These are phyloP conservation scores for Psephotus haematonotus DNA, from an alignment of 2,113 vertebrate genomes.

Conservation along the genomic window DNA sequence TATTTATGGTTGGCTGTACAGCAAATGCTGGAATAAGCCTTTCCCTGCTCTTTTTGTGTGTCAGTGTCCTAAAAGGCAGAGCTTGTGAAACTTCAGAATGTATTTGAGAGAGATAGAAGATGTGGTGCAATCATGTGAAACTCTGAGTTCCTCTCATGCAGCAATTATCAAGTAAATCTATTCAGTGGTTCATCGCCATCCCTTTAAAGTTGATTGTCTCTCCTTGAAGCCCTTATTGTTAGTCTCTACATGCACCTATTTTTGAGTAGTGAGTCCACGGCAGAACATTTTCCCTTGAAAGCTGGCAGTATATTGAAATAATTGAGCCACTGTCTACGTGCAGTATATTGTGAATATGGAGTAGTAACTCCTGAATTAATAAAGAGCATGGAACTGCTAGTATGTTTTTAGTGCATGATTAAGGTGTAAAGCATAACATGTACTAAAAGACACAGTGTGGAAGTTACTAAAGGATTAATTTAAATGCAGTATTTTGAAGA, in stretches of 20 bases:
- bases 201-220: neutral
- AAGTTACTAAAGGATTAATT: neutral
- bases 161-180: neutral
- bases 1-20: conserved; percentile 45
- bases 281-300: neutral
- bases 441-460: neutral
- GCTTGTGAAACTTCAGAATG: neutral
- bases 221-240: neutral
- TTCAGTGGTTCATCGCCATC: neutral
- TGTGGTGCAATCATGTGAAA: neutral
- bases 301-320: neutral
- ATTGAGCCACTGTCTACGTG: neutral
- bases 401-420: neutral
- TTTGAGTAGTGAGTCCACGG: neutral
- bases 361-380: neutral
- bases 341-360: neutral
- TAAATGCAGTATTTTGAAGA: neutral
- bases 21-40: conserved; percentile 18
- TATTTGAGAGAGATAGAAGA: neutral
- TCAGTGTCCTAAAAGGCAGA: conserved; percentile 12
- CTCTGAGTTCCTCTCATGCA: neutral
- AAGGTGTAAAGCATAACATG: rapidly evolving
- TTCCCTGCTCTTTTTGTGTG: neutral
- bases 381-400: neutral
- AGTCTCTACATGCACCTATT: neutral